phyloP scores from a whole-genome alignment of 1,140 invertebrate genomes.

The Penaeus indicus region DNA sequence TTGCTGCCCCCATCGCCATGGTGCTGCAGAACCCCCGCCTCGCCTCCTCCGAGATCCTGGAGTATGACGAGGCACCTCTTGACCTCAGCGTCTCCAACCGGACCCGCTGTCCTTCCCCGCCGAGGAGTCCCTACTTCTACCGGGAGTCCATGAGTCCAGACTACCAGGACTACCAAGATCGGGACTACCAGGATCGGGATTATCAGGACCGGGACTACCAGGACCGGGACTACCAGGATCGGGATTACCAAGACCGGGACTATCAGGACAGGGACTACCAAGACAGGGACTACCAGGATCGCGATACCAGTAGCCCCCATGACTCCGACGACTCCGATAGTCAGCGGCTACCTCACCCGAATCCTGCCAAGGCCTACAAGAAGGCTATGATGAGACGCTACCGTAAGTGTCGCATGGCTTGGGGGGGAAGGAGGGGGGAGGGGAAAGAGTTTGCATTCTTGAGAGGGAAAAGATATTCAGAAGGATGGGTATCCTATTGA shows the following conservation, averaged over 20 bases:
- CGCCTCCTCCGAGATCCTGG: slow-evolving; percentile 68
- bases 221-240: slow-evolving; percentile 50
- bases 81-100: slow-evolving; percentile 73
- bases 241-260: slow-evolving; percentile 43
- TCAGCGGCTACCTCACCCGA: slow-evolving; percentile 68
- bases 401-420: slow-evolving; percentile 78
- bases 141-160: slow-evolving; percentile 54
- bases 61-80: slow-evolving; percentile 71
- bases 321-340: slow-evolving; percentile 83
- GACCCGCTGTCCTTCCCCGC: slow-evolving; percentile 75
- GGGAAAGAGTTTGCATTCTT: not conserved
- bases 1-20: slow-evolving; percentile 49
- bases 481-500: no score
- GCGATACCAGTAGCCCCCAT: slow-evolving; percentile 67
- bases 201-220: slow-evolving; percentile 48
- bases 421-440: slow-evolving; percentile 60
- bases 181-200: slow-evolving; percentile 43
- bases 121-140: slow-evolving; percentile 60
- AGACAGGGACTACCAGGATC: slow-evolving; percentile 51
- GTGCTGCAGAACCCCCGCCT: slow-evolving; percentile 57
- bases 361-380: slow-evolving; percentile 84
- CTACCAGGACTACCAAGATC: slow-evolving; percentile 56
- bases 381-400: slow-evolving; percentile 90
- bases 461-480: no score
- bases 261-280: slow-evolving; percentile 44